These are phyloP conservation scores for Mantis religiosa DNA, from an alignment of 2,888 invertebrate genomes.

Conservation along the genomic window DNA sequence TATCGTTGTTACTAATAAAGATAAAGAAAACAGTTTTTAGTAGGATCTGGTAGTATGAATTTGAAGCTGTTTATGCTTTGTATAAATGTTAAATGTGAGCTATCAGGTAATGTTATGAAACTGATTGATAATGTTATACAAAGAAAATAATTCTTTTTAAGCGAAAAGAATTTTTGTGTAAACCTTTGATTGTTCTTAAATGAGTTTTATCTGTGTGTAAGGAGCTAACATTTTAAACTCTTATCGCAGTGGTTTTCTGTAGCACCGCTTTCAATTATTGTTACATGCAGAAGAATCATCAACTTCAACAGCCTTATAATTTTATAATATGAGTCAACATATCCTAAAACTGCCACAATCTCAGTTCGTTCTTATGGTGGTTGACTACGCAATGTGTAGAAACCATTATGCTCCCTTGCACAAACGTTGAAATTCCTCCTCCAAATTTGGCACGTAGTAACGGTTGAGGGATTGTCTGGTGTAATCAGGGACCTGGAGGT, in stretches of 20 bases:
- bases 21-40: no score
- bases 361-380: not conserved
- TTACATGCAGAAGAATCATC: not conserved
- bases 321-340: not conserved
- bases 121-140: no score
- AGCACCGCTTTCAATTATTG: not conserved
- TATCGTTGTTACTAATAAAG: no score
- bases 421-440: not conserved
- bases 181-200: not conserved
- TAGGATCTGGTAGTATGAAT: no score
- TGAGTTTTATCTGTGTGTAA: not conserved
- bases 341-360: not conserved
- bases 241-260: not conserved
- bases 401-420: not conserved
- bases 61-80: no score
- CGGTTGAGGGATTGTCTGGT: not conserved
- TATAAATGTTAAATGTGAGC: no score
- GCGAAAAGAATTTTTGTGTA: no score
- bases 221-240: not conserved
- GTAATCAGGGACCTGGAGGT: not conserved
- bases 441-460: not conserved
- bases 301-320: not conserved
- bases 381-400: not conserved
- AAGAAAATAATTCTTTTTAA: no score
- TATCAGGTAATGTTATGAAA: no score